Conservation (phyloP, 2,797 vertebrate genomes). For the Scarus forsteni region DNA sequence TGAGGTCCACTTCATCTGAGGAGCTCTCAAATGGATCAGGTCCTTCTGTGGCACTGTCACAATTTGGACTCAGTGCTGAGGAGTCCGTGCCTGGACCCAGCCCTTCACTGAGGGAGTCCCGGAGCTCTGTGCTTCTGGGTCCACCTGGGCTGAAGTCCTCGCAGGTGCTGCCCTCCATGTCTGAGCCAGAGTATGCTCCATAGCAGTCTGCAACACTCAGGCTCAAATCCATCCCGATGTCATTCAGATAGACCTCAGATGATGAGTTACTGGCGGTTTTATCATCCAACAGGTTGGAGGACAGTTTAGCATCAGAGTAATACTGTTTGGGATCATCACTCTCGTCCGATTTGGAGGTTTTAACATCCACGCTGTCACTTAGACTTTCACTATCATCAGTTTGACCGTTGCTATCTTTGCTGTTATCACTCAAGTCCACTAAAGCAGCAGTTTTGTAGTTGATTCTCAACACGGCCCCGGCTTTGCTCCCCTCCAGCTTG, state of each 20-base stretch:
- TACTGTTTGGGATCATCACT: slow-evolving; percentile 30
- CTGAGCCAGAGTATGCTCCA: slow-evolving; percentile 76
- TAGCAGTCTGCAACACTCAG: slow-evolving; percentile 65
- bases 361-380: slow-evolving; percentile 34
- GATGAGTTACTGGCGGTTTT: slow-evolving; percentile 68
- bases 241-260: slow-evolving; percentile 73
- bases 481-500: slow-evolving; percentile 83
- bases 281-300: slow-evolving; percentile 59
- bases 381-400: slow-evolving; percentile 36
- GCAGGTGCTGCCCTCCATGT: slow-evolving; percentile 82
- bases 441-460: slow-evolving; percentile 63
- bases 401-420: slow-evolving; percentile 41
- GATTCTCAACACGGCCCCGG: slow-evolving; percentile 80
- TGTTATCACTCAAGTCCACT: slow-evolving; percentile 34
- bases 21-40: slow-evolving; percentile 89
- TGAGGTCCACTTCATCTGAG: slow-evolving; percentile 88
- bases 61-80: slow-evolving; percentile 80
- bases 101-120: slow-evolving; percentile 70
- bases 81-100: slow-evolving; percentile 81
- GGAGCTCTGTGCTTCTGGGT: slow-evolving; percentile 53
- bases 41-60: slow-evolving; percentile 87
- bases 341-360: slow-evolving; percentile 48
- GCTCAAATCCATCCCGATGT: slow-evolving; percentile 68
- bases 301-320: slow-evolving; percentile 53
- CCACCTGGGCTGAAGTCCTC: slow-evolving; percentile 80